Percentiles rank a stretch among this genome's conserved stretches.
Evolutionary conservation across 2,888 invertebrate genomes (phyloP).

Genomic region (Melitaea athalia): DNA sequence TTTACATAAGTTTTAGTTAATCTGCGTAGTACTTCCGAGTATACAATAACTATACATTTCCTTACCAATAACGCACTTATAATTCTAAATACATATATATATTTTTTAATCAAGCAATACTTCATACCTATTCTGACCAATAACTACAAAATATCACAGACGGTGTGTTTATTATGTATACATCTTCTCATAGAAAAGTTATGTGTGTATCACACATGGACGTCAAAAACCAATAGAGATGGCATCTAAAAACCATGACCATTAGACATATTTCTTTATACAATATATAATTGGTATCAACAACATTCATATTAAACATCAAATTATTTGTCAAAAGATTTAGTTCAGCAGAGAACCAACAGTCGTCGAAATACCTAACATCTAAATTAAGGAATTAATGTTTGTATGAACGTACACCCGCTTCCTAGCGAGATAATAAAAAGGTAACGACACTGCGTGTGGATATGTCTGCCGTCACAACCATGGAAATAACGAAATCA

Average conservation of each 20-base stretch:
- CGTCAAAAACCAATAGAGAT: constrained; percentile 78
- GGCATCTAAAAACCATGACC: constrained; percentile 76
- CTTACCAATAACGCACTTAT: constrained; percentile 77
- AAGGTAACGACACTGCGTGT: constrained; percentile 41
- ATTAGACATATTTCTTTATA: constrained; percentile 66
- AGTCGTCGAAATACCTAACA: constrained; percentile 41
- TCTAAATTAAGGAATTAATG: constrained; percentile 43
- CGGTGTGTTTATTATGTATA: constrained; percentile 82
- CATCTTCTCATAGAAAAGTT: constrained; percentile 82
- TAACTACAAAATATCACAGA: constrained; percentile 83
- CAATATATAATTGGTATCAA: constrained; percentile 59
- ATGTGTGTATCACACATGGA: constrained; percentile 82
- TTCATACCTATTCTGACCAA: constrained; percentile 78
- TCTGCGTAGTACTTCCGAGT: constrained; percentile 66
- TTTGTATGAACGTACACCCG: constrained; percentile 38
- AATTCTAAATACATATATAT: constrained; percentile 75
- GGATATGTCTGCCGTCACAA: constrained; percentile 81
- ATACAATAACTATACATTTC: constrained; percentile 72
- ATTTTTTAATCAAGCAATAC: constrained; percentile 77
- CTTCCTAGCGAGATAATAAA: constrained; percentile 37
- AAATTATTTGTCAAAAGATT: constrained; percentile 74
- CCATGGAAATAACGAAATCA: constrained; percentile 61
- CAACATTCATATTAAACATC: constrained; percentile 65
- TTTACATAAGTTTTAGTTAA: constrained; percentile 61
- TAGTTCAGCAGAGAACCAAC: constrained; percentile 57